phyloP scores from a whole-genome alignment of 2,113 vertebrate species.

The Pomatorhinus ruficollis region DNA sequence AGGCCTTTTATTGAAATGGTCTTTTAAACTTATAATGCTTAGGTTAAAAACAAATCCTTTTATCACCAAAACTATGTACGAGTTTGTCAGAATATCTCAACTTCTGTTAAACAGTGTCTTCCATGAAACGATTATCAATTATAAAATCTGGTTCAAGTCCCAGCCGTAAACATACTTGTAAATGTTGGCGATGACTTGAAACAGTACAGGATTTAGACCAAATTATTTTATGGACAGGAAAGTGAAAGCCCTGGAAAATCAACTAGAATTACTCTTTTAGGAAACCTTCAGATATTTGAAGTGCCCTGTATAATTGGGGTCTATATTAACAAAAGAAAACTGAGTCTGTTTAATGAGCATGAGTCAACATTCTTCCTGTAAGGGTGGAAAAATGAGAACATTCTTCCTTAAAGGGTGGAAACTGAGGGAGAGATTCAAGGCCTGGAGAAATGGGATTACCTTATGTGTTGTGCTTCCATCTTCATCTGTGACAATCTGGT shows the following conservation, averaged over 20 bases:
- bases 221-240: background rate
- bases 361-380: background rate
- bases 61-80: background rate
- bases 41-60: background rate
- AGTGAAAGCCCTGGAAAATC: background rate
- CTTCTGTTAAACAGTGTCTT: background rate
- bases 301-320: background rate
- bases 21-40: background rate
- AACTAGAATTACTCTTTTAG: background rate
- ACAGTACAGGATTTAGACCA: background rate
- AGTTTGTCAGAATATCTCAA: background rate
- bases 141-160: background rate
- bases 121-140: background rate
- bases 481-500: background rate
- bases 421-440: background rate
- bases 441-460: background rate
- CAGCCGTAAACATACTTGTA: background rate
- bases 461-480: background rate
- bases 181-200: background rate
- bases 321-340: background rate
- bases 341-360: background rate
- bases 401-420: background rate
- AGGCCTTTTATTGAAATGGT: background rate
- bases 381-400: background rate
- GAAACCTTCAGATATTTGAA: background rate